Conservation (phyloP, 2,888 invertebrate species). For the Lasioglossum morio region DNA sequence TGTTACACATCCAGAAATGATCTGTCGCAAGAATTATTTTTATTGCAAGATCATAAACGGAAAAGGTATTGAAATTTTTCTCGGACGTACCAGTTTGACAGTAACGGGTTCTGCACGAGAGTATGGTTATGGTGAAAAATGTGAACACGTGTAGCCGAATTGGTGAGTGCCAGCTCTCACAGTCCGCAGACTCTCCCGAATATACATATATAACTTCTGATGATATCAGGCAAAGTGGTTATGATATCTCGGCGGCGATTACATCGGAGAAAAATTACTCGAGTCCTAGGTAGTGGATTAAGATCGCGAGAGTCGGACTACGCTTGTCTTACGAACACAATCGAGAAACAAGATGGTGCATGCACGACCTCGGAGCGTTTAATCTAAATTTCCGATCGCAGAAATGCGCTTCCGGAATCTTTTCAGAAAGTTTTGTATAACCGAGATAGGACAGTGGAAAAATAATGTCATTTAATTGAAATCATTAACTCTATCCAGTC, state of each 20-base stretch:
- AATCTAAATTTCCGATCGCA: constrained; percentile 33
- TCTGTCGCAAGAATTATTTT: neutral
- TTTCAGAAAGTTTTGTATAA: neutral
- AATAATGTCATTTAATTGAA: too few relatives aligned
- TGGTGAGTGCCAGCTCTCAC: neutral
- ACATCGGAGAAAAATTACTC: constrained; percentile 16
- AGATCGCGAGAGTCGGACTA: constrained; percentile 25
- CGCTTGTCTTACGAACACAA: constrained; percentile 29
- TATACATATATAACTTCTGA: constrained; percentile 12
- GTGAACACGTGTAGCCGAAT: neutral
- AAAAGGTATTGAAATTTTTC: neutral
- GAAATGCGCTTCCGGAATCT: neutral
- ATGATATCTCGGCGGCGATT: constrained; percentile 12
- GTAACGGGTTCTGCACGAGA: neutral
- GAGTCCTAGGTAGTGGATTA: constrained; percentile 29
- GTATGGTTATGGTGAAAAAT: neutral
- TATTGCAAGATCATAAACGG: neutral
- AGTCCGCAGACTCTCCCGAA: neutral
- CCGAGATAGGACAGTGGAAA: too few relatives aligned
- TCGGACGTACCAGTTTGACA: neutral
- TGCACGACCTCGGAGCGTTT: constrained; percentile 40
- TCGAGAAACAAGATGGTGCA: constrained; percentile 31
- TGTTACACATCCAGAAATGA: too few relatives aligned
- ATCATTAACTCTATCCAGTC: too few relatives aligned
- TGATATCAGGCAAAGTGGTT: constrained; percentile 4